phyloP scores from a whole-genome alignment of 2,113 vertebrate species.

The Martes martes region DNA sequence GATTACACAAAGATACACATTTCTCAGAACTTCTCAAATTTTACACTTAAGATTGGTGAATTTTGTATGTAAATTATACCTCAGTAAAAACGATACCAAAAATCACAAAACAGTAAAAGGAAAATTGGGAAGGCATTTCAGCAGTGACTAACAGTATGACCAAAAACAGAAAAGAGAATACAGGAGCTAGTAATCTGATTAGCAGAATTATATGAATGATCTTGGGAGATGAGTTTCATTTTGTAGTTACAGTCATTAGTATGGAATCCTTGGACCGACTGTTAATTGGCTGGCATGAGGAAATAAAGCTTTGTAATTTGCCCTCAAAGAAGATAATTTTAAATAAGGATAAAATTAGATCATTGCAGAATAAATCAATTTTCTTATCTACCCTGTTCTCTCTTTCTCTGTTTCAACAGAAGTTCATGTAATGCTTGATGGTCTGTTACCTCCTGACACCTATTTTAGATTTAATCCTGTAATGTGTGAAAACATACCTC shows the following conservation, averaged over 20 bases:
- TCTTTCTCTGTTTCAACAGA: constrained; percentile 83
- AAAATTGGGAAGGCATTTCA: background rate
- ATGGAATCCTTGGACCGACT: background rate
- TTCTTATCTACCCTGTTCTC: background rate
- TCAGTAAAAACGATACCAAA: background rate
- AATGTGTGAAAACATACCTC: constrained; percentile 91
- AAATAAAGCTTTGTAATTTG: constrained; percentile 47
- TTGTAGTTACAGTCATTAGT: background rate
- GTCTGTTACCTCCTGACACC: constrained; percentile 90
- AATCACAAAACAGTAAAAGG: background rate
- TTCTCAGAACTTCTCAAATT: background rate
- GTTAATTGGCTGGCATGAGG: background rate
- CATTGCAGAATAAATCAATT: background rate
- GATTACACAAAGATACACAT: background rate
- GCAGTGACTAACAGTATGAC: background rate
- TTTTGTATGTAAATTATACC: background rate
- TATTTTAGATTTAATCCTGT: constrained; percentile 98
- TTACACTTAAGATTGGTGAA: background rate
- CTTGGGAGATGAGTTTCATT: constrained; percentile 7
- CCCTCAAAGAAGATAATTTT: constrained; percentile 20
- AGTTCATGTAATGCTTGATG: constrained; percentile 95
- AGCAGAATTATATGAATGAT: background rate
- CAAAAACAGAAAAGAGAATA: background rate
- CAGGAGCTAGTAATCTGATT: background rate
- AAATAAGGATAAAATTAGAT: background rate